These are phyloP conservation scores for Dryomyza anilis DNA, from an alignment of 2,888 invertebrate genomes.

Conservation along the genomic window DNA sequence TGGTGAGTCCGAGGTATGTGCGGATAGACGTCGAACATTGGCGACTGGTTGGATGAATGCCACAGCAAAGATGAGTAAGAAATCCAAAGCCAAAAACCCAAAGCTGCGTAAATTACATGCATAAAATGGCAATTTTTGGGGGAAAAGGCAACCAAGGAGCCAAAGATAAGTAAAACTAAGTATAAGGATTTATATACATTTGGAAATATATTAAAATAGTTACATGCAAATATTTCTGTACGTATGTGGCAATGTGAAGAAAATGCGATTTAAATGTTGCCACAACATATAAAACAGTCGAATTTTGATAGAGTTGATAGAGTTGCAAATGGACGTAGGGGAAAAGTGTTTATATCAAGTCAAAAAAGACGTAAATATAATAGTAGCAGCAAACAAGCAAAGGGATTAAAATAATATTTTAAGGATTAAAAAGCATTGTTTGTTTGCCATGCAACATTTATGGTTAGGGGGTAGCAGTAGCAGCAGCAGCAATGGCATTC, in stretches of 20 bases:
- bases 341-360: too few relatives aligned
- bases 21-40: not conserved
- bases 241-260: not conserved
- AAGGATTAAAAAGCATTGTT: slow-evolving; percentile 22
- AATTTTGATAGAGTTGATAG: slow-evolving; percentile 7
- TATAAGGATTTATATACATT: too few relatives aligned
- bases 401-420: slow-evolving; percentile 24
- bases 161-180: too few relatives aligned
- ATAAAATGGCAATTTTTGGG: too few relatives aligned
- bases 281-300: slow-evolving; percentile 7
- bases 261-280: not conserved
- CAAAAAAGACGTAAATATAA: too few relatives aligned
- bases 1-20: not conserved
- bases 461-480: not conserved
- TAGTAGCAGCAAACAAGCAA: not conserved
- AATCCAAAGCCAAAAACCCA: slow-evolving; percentile 17
- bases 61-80: slow-evolving; percentile 1
- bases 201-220: too few relatives aligned
- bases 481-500: not conserved
- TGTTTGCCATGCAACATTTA: not conserved
- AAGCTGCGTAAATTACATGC: slow-evolving; percentile 14
- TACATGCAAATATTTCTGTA: too few relatives aligned
- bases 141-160: too few relatives aligned
- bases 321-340: too few relatives aligned
- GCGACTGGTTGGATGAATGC: not conserved